Conservation (phyloP, 2,113 vertebrate species). For the Saccopteryx bilineata region DNA sequence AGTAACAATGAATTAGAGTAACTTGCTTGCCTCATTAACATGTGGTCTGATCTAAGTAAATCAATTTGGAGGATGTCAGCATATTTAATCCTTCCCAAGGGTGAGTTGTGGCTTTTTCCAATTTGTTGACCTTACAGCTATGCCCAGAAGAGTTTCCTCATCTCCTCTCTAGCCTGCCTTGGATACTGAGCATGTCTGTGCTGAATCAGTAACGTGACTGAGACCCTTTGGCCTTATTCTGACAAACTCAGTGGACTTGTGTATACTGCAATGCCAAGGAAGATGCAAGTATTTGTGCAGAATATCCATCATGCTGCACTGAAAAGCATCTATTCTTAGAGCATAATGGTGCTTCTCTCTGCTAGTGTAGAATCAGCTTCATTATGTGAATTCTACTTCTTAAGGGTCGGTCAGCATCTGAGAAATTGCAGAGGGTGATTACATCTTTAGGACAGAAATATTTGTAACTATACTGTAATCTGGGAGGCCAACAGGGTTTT, state of each 20-base stretch:
- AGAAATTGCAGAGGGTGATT: background rate
- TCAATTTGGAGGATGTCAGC: conserved; percentile 77
- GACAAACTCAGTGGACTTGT: background rate
- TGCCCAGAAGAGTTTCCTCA: conserved; percentile 38
- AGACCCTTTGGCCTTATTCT: background rate
- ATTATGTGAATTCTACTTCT: background rate
- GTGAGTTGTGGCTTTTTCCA: conserved; percentile 80
- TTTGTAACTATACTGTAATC: background rate
- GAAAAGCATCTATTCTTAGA: background rate
- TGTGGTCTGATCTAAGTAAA: conserved; percentile 80
- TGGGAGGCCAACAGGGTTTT: background rate
- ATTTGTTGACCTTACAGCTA: conserved; percentile 76
- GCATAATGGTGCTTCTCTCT: background rate
- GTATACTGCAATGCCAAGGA: background rate
- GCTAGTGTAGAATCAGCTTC: background rate
- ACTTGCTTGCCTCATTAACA: conserved; percentile 76
- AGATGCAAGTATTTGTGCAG: background rate
- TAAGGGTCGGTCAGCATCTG: background rate
- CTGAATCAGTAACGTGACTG: background rate
- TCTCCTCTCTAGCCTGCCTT: background rate
- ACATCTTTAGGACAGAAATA: conserved; percentile 21
- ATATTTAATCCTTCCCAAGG: conserved; percentile 79
- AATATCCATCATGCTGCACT: background rate
- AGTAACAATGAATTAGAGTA: conserved; percentile 73
- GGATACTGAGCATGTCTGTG: background rate